A percentile compares a stretch with the other conserved stretches of the same genome.
Conservation (phyloP, 2,797 vertebrate genomes). For the Cygnus olor region DNA sequence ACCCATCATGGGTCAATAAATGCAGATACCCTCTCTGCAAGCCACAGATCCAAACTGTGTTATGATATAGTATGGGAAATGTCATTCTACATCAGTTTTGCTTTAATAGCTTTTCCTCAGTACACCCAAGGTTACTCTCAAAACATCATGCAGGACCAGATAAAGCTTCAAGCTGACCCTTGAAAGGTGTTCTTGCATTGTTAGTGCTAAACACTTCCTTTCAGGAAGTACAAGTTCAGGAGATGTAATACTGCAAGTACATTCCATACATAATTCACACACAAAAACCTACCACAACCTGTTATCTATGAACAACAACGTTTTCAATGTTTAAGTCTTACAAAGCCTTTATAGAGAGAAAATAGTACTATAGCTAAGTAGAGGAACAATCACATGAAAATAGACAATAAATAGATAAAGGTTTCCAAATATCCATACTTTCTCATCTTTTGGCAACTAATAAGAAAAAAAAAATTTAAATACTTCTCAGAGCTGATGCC, state of each 20-base stretch:
- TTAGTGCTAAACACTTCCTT: background rate
- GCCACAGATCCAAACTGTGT: background rate
- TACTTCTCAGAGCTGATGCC: background rate
- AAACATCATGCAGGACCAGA: background rate
- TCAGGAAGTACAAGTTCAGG: background rate
- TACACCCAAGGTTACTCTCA: rapidly evolving
- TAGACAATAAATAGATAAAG: background rate
- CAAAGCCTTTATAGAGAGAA: background rate
- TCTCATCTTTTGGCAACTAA: background rate
- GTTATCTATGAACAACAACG: background rate
- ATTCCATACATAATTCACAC: background rate
- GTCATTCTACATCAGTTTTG: background rate
- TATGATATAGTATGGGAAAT: background rate
- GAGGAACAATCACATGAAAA: background rate
- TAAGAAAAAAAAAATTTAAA: background rate
- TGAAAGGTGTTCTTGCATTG: background rate
- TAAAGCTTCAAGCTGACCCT: background rate
- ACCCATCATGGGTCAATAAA: background rate
- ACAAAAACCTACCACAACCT: background rate
- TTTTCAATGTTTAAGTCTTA: background rate
- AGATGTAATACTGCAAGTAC: background rate
- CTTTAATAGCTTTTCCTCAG: background rate
- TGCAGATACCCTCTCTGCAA: background rate
- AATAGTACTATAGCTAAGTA: background rate
- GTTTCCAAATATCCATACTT: background rate